Base-by-base conservation (phyloP, 2,113 vertebrate species). In the Antechinus stuartii region DNA sequence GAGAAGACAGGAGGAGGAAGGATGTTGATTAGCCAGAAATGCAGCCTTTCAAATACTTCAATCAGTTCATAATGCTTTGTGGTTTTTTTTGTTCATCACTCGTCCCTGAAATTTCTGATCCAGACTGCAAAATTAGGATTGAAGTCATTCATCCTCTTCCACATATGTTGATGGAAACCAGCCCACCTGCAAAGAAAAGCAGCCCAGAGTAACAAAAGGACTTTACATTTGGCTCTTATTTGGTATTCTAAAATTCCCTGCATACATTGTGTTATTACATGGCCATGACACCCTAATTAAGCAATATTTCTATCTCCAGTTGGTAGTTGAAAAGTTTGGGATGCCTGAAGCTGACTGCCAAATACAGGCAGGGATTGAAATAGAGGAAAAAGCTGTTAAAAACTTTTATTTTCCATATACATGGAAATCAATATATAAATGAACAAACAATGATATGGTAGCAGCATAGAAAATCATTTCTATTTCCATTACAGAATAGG, bases 121-220 rank as follows among this genome's bases (percentile, higher is more conserved):
- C 93, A 93, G 91, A 96, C 92, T 95, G 46, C 54, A 95, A 90
- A 8, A 10, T 97, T 14, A 92, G 92, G 42, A 93, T 94, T 93
- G 90, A 94, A 91, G 92, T 99, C 99, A 99, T 97, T 99, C 99
- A 47, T 99, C 99, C 97, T 99, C 99, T 98, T 99, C 99, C 95
- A 99, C 99, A 0, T 99, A 99, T 0, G 99, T 99, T 96, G 99
- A 99, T 92, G 99, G 99, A 99, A 99, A 99, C 99, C 99, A 99
- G 98, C 99, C 99, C 97, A 99, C 99, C 99, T 99, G 95, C 49
- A 96, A 97, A 90, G 55, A 90, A 96, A 90, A 96, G 97, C 90
- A 97, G 94, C 91, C 47, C 91, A 47, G 68, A 47, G n/a, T 24
- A 52, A 92, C 50, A 91, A 68, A 25, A 2, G 68, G 94, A 92